Percentiles rank a stretch among this genome's conserved stretches.
These are phyloP conservation scores for Melanotaenia duboulayi DNA, from an alignment of 2,113 vertebrate genomes.

Conservation along the genomic window DNA sequence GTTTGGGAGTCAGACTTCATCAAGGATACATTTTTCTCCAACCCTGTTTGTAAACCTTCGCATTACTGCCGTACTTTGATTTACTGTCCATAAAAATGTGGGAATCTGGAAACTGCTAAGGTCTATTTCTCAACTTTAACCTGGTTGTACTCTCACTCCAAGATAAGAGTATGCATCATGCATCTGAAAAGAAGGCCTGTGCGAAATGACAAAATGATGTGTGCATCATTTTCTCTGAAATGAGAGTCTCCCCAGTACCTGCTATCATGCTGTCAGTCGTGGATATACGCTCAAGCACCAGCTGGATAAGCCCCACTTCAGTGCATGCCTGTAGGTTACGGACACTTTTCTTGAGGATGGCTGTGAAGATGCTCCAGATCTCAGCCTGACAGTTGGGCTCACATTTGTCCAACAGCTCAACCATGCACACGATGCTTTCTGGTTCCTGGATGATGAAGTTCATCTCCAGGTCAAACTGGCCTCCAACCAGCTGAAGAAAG, in stretches of 20 bases:
- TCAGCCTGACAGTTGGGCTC: conserved; percentile 95
- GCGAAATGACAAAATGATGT: background rate
- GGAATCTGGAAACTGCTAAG: too few species aligned
- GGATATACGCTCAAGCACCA: conserved; percentile 89
- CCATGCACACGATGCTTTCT: conserved; percentile 94
- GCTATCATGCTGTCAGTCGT: conserved; percentile 93
- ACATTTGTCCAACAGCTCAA: conserved; percentile 93
- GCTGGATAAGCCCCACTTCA: conserved; percentile 91
- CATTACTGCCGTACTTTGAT: too few species aligned
- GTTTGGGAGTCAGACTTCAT: too few species aligned
- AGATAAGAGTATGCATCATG: too few species aligned
- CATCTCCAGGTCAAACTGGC: conserved; percentile 98
- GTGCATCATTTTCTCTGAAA: background rate
- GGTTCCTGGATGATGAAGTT: conserved; percentile 98
- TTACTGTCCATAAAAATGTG: too few species aligned
- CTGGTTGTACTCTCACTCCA: too few species aligned
- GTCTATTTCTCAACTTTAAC: too few species aligned
- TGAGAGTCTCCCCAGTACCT: conserved; percentile 80
- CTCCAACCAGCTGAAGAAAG: conserved; percentile 89
- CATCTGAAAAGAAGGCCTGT: background rate
- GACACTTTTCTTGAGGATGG: conserved; percentile 96
- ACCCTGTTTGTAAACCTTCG: too few species aligned
- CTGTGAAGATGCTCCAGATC: conserved; percentile 98
- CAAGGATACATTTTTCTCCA: too few species aligned
- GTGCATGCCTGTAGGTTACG: conserved; percentile 95